A percentile compares a stretch with the other conserved stretches of the same genome.
Evolutionary conservation across 2,113 vertebrate genomes (phyloP).

Genomic region (Syngnathus typhle): DNA sequence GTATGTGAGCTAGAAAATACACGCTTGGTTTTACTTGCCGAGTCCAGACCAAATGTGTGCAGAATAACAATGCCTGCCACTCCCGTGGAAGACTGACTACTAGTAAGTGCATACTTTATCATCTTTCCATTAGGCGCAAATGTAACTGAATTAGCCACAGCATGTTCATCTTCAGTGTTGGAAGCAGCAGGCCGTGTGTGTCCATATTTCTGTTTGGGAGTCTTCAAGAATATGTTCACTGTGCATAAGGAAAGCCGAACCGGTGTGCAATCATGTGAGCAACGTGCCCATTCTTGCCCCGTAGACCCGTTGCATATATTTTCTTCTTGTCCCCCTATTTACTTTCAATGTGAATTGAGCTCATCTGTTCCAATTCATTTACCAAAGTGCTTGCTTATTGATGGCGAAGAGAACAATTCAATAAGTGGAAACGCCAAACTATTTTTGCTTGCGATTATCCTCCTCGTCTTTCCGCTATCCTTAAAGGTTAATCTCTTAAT

Average conservation of each 20-base stretch:
- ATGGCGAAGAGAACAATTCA: not conserved
- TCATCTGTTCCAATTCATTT: not conserved
- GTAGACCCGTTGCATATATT: not conserved
- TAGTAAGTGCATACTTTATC: not conserved
- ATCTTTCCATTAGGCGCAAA: not conserved
- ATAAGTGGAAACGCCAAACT: not conserved
- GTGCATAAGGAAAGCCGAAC: not conserved
- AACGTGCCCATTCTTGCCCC: not conserved
- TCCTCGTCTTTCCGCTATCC: not conserved
- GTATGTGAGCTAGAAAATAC: slow-evolving; percentile 1
- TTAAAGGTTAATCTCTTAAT: not conserved
- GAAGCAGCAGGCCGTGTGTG: not conserved
- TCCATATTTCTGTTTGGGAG: not conserved
- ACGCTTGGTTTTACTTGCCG: not conserved
- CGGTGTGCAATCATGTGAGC: not conserved
- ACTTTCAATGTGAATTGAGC: not conserved
- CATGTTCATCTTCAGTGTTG: not conserved
- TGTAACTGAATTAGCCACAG: slow-evolving; percentile 3
- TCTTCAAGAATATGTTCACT: not conserved
- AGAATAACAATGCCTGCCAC: slow-evolving; percentile 6
- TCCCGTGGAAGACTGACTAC: not conserved
- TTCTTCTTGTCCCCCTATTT: not conserved
- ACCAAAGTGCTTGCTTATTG: not conserved
- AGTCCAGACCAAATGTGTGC: slow-evolving; percentile 4
- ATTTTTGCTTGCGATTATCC: not conserved